Base-by-base conservation (phyloP, 1,140 invertebrate species). In the Phymorhynchus buccinoides region DNA sequence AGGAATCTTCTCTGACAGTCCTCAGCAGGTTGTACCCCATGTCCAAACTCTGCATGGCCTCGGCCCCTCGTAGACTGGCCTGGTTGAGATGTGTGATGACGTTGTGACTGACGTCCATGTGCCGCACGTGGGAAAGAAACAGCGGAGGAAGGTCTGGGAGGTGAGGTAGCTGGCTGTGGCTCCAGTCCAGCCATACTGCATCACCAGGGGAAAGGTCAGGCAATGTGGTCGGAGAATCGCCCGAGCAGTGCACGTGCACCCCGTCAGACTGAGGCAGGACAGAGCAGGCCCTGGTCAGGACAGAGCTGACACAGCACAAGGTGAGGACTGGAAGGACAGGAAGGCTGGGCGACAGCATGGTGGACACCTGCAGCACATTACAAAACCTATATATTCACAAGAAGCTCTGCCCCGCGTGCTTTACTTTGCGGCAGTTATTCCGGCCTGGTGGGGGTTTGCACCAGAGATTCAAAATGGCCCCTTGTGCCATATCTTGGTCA, bases 51-150 rank as follows among this genome's bases (percentile, higher is more conserved):
- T 22, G 77, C 27, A 79, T 32, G 27, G 30, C 12, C 1, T 18
- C 22, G 18, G 41, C 39, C 27, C 73, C 73, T 6, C 37, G 37
- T 2, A 79, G 37, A 22, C 39, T 44, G 18, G 12, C 9, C 27
- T 52, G 27, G 77, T 79, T 16, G 4, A 79, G 27, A 2, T 27
- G 12, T 48, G 22, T 79, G 14, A 79, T 30, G 27, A 6, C 42
- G 44, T 79, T 79, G 41, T 56, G 77, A 52, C 77, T 79, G 32
- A 52, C 42, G 37, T 79, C 42, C 22, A 79, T 27, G 1, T 79
- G 77, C 42, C 27, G 77, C n/a, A 79, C n/a, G n/a, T 9, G 27
- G 42, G 77, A 30, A 16, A 62, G 56, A 62, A 62, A 62, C 42
- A 9, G n/a, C 9, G 16, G 16, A 3, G 22, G 41, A 27, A 30